A percentile compares a stretch with the other conserved stretches of the same genome.
These are phyloP conservation scores for Oxyura jamaicensis DNA, from an alignment of 2,113 vertebrate genomes.

Conservation along the genomic window DNA sequence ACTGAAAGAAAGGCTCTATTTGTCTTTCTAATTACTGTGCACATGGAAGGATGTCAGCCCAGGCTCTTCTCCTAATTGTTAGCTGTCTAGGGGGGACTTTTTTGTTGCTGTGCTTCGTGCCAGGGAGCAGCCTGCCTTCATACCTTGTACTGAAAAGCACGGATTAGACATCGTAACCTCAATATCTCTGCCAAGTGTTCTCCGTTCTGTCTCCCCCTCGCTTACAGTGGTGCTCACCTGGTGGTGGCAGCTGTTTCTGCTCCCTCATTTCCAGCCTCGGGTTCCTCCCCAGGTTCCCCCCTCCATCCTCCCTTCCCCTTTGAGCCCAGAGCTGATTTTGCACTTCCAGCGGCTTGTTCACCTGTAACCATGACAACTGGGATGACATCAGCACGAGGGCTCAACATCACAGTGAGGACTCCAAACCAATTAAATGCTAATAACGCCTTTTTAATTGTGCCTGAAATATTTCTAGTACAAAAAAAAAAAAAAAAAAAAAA, in stretches of 20 bases:
- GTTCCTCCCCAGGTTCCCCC: not conserved
- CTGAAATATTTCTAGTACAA: conserved; percentile 24
- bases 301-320: not conserved
- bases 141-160: not conserved
- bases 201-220: not conserved
- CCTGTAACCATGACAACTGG: conserved; percentile 74
- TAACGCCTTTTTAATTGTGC: conserved; percentile 43
- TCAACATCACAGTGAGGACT: conserved; percentile 24
- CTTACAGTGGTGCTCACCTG: not conserved
- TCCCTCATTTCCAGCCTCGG: not conserved
- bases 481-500: not conserved
- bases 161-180: not conserved
- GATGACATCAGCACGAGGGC: conserved; percentile 59
- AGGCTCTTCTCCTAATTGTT: conserved; percentile 24
- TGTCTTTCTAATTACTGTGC: conserved; percentile 57
- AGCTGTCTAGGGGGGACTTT: not conserved
- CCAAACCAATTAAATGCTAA: conserved; percentile 48
- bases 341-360: conserved; percentile 43
- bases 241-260: not conserved
- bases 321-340: not conserved
- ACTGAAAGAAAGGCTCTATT: conserved; percentile 30
- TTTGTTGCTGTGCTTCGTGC: not conserved
- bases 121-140: conserved; percentile 30
- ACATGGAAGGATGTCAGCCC: not conserved
- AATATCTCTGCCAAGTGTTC: not conserved